These are phyloP conservation scores for Sebastes wilsoni DNA, from an alignment of 2,797 vertebrate genomes.

Conservation along the genomic window DNA sequence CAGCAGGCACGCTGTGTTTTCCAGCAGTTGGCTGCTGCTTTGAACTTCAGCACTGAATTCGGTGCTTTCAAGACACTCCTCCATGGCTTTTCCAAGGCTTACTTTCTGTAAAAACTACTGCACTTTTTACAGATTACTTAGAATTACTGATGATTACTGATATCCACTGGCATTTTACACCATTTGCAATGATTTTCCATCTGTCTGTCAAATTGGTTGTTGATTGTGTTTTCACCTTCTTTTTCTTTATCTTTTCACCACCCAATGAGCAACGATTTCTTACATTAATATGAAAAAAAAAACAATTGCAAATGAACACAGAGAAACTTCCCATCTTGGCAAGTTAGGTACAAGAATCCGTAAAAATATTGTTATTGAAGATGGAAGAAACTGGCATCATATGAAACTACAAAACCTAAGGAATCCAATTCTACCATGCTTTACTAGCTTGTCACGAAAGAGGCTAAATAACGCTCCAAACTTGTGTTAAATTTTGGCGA, in stretches of 20 bases:
- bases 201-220: background rate
- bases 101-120: background rate
- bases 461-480: no score
- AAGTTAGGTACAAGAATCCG: background rate
- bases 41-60: background rate
- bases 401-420: no score
- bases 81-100: background rate
- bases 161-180: background rate
- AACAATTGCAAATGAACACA: background rate
- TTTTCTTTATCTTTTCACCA: background rate
- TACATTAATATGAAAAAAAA: background rate
- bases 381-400: no score
- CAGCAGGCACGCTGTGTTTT: background rate
- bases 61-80: background rate
- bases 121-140: background rate
- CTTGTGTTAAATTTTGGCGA: no score
- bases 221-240: background rate
- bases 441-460: no score
- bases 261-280: background rate
- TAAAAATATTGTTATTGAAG: no score
- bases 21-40: slow-evolving; percentile 1
- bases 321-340: background rate
- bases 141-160: background rate
- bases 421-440: no score
- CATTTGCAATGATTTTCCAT: background rate